Evolutionary conservation across 2,888 invertebrate genomes (phyloP).

Genomic region (Exocentrus adspersus): DNA sequence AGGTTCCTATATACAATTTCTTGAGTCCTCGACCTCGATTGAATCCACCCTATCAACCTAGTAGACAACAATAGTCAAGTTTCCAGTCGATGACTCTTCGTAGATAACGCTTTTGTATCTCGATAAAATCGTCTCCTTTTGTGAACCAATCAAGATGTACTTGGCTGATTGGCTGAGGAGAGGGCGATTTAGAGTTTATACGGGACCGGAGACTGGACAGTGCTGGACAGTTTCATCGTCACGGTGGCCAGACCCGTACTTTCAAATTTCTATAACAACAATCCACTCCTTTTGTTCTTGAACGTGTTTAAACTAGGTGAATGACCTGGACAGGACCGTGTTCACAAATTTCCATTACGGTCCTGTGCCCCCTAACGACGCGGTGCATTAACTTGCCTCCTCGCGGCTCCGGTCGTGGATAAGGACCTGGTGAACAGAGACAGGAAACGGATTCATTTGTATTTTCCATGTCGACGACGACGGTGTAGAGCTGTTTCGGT

Average conservation of each 20-base stretch:
- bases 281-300: too few species aligned
- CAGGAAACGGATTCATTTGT: conserved; percentile 30
- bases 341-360: conserved; percentile 10
- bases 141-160: conserved; percentile 14
- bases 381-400: conserved; percentile 31
- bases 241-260: too few species aligned
- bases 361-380: conserved; percentile 17
- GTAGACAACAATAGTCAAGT: too few species aligned
- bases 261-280: too few species aligned
- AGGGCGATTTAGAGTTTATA: conserved; percentile 8
- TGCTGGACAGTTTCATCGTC: too few species aligned
- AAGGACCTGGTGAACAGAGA: conserved; percentile 32
- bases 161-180: not conserved
- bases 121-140: conserved; percentile 6
- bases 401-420: conserved; percentile 12
- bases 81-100: not conserved
- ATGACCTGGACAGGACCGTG: not conserved
- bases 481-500: conserved; percentile 12
- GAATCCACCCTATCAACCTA: too few species aligned
- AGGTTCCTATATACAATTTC: too few species aligned
- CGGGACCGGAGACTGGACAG: too few species aligned
- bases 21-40: too few species aligned
- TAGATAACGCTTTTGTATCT: not conserved
- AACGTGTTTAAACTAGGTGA: too few species aligned
- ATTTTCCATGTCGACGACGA: not conserved